phyloP scores from a whole-genome alignment of 1,140 invertebrate species.

The Drosophila kurseongensis region DNA sequence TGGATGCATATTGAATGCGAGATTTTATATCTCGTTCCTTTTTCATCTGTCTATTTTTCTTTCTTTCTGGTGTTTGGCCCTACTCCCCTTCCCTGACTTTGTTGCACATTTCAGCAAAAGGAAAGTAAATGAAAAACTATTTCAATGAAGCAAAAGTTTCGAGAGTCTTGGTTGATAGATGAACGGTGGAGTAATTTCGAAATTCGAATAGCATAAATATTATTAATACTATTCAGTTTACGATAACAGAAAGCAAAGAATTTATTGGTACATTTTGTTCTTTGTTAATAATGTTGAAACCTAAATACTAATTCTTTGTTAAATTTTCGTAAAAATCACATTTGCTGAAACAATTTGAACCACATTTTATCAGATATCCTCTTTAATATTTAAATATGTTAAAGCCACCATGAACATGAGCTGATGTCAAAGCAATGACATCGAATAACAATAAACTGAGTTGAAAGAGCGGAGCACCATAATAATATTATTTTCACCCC shows the following conservation, averaged over 20 bases:
- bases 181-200: conserved; percentile 31
- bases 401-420: neutral
- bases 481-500: conserved; percentile 59
- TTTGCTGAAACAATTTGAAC: neutral
- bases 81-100: conserved; percentile 19
- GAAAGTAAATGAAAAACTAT: conserved; percentile 79
- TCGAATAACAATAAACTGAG: conserved; percentile 24
- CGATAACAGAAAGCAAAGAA: too few relatives aligned
- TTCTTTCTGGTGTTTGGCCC: neutral
- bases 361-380: neutral
- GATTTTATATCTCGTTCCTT: neutral
- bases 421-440: neutral
- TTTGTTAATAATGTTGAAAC: too few relatives aligned
- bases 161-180: conserved; percentile 48
- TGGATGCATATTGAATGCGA: conserved; percentile 20
- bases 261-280: too few relatives aligned
- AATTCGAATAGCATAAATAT: too few relatives aligned
- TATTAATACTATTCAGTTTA: too few relatives aligned
- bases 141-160: conserved; percentile 76
- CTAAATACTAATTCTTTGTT: too few relatives aligned
- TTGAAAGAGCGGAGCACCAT: conserved; percentile 13
- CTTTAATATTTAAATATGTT: neutral
- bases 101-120: conserved; percentile 60
- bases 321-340: too few relatives aligned
- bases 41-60: conserved; percentile 9